Evolutionary conservation across 2,888 invertebrate species (phyloP).

Genomic region (Penaeus monodon): DNA sequence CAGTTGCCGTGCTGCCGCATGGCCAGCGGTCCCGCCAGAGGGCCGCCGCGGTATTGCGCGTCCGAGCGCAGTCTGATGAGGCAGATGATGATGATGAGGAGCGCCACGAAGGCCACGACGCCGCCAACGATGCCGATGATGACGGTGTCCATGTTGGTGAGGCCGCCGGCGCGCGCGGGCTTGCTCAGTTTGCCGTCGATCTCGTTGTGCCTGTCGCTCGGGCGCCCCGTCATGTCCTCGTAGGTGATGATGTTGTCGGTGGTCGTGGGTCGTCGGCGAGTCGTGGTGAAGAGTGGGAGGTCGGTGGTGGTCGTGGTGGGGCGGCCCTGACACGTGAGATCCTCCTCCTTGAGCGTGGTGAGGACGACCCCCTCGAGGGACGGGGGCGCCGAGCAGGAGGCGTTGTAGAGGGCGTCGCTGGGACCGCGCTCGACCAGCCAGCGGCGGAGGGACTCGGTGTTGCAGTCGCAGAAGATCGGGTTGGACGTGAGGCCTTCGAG

Average conservation of each 20-base stretch:
- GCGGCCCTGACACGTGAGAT: conserved; percentile 80
- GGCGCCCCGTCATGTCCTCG: conserved; percentile 66
- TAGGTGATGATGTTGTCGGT: conserved; percentile 57
- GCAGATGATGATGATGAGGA: conserved; percentile 87
- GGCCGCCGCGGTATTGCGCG: conserved; percentile 78
- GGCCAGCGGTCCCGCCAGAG: conserved; percentile 73
- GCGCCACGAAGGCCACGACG: conserved; percentile 90
- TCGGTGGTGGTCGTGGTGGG: conserved; percentile 70
- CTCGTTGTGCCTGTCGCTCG: conserved; percentile 67
- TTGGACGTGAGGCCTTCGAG: conserved; percentile 83
- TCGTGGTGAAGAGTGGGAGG: conserved; percentile 62
- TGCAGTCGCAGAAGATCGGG: conserved; percentile 88
- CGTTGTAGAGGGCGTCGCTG: conserved; percentile 51
- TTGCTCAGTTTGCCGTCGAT: conserved; percentile 6
- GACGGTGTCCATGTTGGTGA: conserved; percentile 89
- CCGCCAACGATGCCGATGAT: conserved; percentile 95
- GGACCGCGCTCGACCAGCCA: conserved; percentile 74
- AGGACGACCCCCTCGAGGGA: conserved; percentile 79
- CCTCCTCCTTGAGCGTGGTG: conserved; percentile 83
- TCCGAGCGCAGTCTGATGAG: conserved; percentile 81
- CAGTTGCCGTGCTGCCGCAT: conserved; percentile 70
- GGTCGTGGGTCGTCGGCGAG: conserved; percentile 75
- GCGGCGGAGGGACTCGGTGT: conserved; percentile 81
- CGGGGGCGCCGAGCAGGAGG: conserved; percentile 79
- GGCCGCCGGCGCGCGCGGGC: conserved; percentile 70